Percentiles rank a stretch among this genome's conserved stretches.
Conservation (phyloP, 2,113 vertebrate genomes). For the Lipotes vexillifer region DNA sequence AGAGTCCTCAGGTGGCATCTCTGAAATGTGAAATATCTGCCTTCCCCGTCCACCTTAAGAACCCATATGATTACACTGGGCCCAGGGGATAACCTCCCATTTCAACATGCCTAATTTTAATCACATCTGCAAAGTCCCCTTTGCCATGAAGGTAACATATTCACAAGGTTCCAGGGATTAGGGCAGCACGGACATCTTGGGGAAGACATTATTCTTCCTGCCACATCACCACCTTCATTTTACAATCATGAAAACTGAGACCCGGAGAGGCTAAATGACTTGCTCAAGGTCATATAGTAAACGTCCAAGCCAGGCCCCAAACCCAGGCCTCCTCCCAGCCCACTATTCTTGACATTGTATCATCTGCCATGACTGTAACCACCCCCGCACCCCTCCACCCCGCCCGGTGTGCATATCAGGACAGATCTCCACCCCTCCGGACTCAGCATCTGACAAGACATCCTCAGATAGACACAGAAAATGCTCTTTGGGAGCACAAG, state of each 20-base stretch:
- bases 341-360: background rate
- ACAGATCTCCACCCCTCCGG: background rate
- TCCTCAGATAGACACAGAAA: background rate
- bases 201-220: background rate
- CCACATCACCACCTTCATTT: background rate
- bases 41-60: background rate
- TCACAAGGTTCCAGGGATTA: background rate
- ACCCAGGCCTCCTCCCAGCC: background rate
- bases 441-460: no score
- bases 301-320: background rate
- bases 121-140: background rate
- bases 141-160: background rate
- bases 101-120: background rate
- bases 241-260: background rate
- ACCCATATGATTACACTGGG: background rate
- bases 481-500: background rate
- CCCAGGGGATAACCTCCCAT: background rate
- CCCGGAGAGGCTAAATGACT: background rate
- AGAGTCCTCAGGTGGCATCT: background rate
- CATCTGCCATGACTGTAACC: no score
- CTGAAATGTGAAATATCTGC: background rate
- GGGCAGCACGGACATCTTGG: background rate
- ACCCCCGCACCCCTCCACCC: no score
- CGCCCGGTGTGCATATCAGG: accelerated
- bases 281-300: background rate